Evolutionary conservation across 2,888 invertebrate species (phyloP).

Genomic region (Drosophila nigricruria): DNA sequence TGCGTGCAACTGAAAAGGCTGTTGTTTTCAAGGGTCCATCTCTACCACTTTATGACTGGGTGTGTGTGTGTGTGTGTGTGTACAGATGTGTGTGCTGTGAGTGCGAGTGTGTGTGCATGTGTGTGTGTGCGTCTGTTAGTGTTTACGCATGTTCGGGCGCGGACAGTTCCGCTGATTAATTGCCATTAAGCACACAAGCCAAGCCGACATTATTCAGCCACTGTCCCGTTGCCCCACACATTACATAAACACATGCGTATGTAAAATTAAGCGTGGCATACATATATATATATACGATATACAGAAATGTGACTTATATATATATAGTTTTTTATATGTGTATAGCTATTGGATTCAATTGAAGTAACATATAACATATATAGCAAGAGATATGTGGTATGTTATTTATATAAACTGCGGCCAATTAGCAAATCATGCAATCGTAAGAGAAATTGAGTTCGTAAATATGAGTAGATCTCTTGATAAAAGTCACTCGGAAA

Average conservation of each 20-base stretch:
- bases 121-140: constrained; percentile 30
- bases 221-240: constrained; percentile 36
- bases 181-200: constrained; percentile 71
- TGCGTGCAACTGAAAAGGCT: constrained; percentile 46
- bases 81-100: constrained; percentile 1
- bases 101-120: constrained; percentile 17
- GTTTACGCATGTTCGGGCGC: constrained; percentile 79
- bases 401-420: constrained; percentile 9
- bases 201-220: constrained; percentile 63
- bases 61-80: constrained; percentile 21
- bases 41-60: constrained; percentile 35
- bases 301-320: neutral
- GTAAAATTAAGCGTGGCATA: constrained; percentile 5
- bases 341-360: constrained; percentile 17
- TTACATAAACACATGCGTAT: constrained; percentile 35
- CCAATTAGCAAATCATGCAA: constrained; percentile 22
- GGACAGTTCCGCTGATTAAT: constrained; percentile 81
- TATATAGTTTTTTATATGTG: neutral
- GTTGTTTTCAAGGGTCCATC: constrained; percentile 48
- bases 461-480: neutral
- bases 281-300: neutral
- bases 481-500: neutral
- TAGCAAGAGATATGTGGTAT: neutral
- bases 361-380: constrained; percentile 3
- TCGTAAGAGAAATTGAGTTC: neutral